Evolutionary conservation across 2,797 vertebrate genomes (phyloP).

Genomic region (Petrocephalus schoutedeni): DNA sequence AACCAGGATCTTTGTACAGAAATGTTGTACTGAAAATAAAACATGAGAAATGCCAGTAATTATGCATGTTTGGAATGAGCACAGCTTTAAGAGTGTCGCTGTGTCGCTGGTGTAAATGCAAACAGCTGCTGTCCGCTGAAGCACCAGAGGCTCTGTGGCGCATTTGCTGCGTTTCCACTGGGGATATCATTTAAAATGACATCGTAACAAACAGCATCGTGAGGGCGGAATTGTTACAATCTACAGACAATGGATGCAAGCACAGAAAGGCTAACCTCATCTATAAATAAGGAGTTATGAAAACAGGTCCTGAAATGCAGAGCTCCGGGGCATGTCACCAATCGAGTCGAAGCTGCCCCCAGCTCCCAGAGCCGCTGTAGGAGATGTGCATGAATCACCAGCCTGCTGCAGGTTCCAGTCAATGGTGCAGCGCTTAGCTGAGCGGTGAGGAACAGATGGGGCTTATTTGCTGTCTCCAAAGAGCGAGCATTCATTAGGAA

Average conservation of each 20-base stretch:
- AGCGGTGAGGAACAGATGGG: slow-evolving; percentile 18
- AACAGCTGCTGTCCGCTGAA: not conserved
- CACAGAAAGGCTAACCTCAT: not conserved
- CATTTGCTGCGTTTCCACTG: not conserved
- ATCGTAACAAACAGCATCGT: not conserved
- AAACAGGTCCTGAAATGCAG: not conserved
- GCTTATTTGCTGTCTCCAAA: slow-evolving; percentile 11
- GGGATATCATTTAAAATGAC: not conserved
- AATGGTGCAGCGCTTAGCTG: not conserved
- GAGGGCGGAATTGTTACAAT: not conserved
- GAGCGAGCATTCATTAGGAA: slow-evolving; percentile 22
- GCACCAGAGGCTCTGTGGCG: not conserved
- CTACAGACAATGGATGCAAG: not conserved
- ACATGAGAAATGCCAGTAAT: not conserved
- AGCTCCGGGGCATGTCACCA: not conserved
- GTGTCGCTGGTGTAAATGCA: not conserved
- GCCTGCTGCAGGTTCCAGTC: not conserved
- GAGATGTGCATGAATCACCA: not conserved
- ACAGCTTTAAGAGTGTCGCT: not conserved
- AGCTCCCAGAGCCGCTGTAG: not conserved
- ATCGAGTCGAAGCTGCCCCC: not conserved
- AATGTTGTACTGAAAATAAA: not conserved
- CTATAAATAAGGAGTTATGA: not conserved
- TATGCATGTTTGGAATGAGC: not conserved
- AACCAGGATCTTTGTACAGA: not conserved